These are phyloP conservation scores for Lepus americanus DNA, from an alignment of 2,113 vertebrate species.

Conservation along the genomic window DNA sequence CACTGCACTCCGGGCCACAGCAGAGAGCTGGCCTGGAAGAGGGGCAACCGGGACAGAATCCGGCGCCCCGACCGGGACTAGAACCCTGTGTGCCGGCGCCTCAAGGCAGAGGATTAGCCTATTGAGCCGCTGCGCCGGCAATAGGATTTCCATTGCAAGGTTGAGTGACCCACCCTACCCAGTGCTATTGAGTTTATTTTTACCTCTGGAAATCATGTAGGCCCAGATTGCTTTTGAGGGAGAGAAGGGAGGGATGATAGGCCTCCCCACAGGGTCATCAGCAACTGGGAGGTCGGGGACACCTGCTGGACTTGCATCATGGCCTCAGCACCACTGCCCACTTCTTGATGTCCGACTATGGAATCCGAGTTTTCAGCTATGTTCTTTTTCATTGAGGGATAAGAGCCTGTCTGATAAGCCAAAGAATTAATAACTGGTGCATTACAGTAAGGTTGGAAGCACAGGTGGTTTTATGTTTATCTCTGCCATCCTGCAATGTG, in stretches of 20 bases:
- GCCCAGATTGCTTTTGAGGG: neutral
- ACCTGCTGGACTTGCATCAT: neutral
- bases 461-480: neutral
- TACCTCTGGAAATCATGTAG: neutral
- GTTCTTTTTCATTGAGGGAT: neutral
- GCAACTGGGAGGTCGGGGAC: neutral
- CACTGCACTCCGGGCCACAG: too few species aligned
- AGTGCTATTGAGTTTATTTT: neutral
- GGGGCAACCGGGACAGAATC: too few species aligned
- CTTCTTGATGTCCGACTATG: neutral
- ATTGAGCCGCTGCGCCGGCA: too few species aligned
- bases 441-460: neutral
- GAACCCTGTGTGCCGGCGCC: too few species aligned
- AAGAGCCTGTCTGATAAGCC: neutral
- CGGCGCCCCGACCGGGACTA: too few species aligned
- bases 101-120: too few species aligned
- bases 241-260: neutral
- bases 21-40: too few species aligned
- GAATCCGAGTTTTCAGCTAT: neutral
- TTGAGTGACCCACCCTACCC: neutral
- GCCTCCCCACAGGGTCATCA: neutral
- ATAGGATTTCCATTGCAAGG: neutral
- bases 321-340: neutral
- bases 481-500: neutral
- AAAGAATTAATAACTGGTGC: neutral